Conservation (phyloP, 2,797 vertebrate genomes). For the Helostoma temminkii region DNA sequence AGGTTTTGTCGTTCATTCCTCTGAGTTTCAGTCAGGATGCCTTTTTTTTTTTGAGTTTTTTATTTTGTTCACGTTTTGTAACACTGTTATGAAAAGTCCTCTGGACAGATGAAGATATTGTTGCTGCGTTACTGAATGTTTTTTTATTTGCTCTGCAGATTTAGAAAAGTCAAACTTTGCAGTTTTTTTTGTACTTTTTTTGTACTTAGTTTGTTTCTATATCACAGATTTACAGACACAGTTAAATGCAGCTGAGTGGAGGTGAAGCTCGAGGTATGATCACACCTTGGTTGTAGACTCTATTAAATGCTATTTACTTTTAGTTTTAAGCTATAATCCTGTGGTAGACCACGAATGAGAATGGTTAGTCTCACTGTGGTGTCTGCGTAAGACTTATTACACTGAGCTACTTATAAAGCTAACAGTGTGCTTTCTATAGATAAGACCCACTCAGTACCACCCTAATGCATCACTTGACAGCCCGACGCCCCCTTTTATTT, state of each 20-base stretch:
- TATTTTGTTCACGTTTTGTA: slow-evolving; percentile 41
- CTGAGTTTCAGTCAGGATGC: slow-evolving; percentile 18
- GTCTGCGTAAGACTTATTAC: slow-evolving; percentile 56
- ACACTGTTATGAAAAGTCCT: slow-evolving; percentile 41
- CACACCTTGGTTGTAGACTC: slow-evolving; percentile 31
- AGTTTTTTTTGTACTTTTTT: not conserved
- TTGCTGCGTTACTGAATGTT: slow-evolving; percentile 16
- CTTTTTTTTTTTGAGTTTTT: not conserved
- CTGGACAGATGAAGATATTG: not conserved
- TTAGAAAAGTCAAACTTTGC: slow-evolving; percentile 20
- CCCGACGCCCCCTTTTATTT: slow-evolving; percentile 74
- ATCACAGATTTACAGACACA: not conserved
- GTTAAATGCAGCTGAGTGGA: slow-evolving; percentile 3
- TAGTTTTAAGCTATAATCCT: slow-evolving; percentile 52
- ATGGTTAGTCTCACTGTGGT: slow-evolving; percentile 62
- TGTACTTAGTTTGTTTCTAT: not conserved
- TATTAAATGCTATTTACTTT: slow-evolving; percentile 67
- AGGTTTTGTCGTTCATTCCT: slow-evolving; percentile 29
- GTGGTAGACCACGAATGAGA: slow-evolving; percentile 75
- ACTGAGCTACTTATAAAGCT: slow-evolving; percentile 64
- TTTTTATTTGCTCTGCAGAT: slow-evolving; percentile 38
- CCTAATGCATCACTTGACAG: slow-evolving; percentile 83
- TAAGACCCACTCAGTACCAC: slow-evolving; percentile 77
- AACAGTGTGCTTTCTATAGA: slow-evolving; percentile 79
- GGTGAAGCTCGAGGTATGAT: not conserved